Base-by-base conservation (phyloP, 2,888 invertebrate species). In the Synanthedon vespiformis region DNA sequence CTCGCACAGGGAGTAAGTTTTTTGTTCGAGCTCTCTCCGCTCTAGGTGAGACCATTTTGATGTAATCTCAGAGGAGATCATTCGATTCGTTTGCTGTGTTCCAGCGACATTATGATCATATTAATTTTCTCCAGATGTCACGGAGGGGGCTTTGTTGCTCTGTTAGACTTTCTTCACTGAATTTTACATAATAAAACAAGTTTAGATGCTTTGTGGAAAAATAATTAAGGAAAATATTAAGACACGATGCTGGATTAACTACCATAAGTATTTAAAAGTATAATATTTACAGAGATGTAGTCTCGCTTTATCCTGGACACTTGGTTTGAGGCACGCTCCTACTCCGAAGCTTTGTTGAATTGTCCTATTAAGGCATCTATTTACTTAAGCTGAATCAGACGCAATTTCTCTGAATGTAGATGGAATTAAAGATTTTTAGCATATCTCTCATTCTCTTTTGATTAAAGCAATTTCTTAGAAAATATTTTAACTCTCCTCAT, bases 31-130 rank as follows among this genome's bases (percentile, higher is more conserved):
- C 72, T 65, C 72, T 64, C 70, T 73, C 68, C 72, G 65, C 70
- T 73, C 68, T 77, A 83, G 82, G 86, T 84, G 82, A 79, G 75
- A 84, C 74, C 74, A 72, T 77, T 84, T 83, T 79, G 77, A 80
- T 81, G 77, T 80, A 80, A 82, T 81, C 80, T 80, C 71, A 63
- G 71, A 34, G 34, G 34, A 74, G 77, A 78, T 79, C 72, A 81
- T 81, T 81, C 73, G 72, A 78, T 76, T 77, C 67, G 69, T 68
- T 68, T 63, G 61, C 59, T 62, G 63, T 65, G 69, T 67, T 70
- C 60, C 59, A 61, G 56, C 48, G 48, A 48, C 18, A 48, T 40
- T 50, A 50, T 14, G 10, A 14, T 40, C 27, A 22, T 50, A 34
- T 48, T 16, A 48, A 16, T 48, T 48, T 22, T 8, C 48, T 48